A percentile compares a stretch with the other conserved stretches of the same genome.
Evolutionary conservation across 2,113 vertebrate genomes (phyloP).

Genomic region (Semnopithecus entellus): DNA sequence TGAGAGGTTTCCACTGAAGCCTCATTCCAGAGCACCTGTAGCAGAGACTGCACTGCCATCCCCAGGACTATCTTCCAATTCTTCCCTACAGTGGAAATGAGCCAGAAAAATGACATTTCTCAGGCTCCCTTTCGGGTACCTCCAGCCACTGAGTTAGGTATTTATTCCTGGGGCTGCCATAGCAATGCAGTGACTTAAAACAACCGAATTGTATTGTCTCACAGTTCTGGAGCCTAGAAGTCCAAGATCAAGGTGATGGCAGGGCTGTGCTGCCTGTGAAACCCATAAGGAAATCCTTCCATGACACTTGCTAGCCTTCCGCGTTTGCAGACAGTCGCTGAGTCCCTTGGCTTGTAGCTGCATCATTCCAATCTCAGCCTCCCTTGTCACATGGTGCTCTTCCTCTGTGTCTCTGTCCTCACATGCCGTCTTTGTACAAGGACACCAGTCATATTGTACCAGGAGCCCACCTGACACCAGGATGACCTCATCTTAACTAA

Average conservation of each 20-base stretch:
- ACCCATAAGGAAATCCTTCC: background rate
- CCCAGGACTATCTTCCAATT: accelerated
- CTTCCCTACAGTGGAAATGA: background rate
- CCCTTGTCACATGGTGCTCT: too few species aligned
- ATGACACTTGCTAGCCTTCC: background rate
- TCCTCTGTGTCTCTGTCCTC: background rate
- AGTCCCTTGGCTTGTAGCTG: background rate
- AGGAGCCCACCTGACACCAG: background rate
- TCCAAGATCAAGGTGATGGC: background rate
- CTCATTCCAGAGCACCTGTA: background rate
- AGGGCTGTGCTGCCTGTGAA: background rate
- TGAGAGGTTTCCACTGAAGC: background rate
- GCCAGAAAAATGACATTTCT: background rate
- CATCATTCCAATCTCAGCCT: accelerated
- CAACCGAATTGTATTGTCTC: background rate
- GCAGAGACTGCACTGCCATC: background rate
- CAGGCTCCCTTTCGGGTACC: too few species aligned
- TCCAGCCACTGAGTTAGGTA: background rate
- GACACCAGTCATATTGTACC: background rate
- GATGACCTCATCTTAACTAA: background rate
- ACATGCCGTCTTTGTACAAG: background rate
- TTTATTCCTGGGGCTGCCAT: too few species aligned
- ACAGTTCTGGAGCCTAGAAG: background rate
- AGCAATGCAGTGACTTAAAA: background rate
- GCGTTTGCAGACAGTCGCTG: background rate